Percentiles rank a stretch among this genome's conserved stretches.
Evolutionary conservation across 2,888 invertebrate genomes (phyloP).

Genomic region (Drosophila stalkeri): DNA sequence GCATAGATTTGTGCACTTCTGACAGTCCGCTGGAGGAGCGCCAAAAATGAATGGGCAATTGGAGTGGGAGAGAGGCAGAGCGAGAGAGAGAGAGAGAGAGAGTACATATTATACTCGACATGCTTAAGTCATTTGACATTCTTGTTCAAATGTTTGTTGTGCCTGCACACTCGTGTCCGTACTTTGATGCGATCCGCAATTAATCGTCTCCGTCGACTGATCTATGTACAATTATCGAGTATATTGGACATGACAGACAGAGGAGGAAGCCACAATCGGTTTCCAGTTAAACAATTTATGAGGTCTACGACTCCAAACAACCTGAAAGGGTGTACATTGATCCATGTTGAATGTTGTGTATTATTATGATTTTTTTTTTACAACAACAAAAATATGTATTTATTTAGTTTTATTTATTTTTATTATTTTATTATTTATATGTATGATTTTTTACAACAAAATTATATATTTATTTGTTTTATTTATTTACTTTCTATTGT

Average conservation of each 20-base stretch:
- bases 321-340: background rate
- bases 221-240: slow-evolving; percentile 10
- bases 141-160: slow-evolving; percentile 30
- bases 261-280: slow-evolving; percentile 1
- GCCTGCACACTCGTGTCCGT: slow-evolving; percentile 4
- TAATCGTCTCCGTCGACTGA: slow-evolving; percentile 33
- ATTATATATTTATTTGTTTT: background rate
- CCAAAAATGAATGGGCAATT: slow-evolving; percentile 59
- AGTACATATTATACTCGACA: slow-evolving; percentile 1
- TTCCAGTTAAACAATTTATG: slow-evolving; percentile 16
- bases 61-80: slow-evolving; percentile 25
- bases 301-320: background rate
- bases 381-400: too few relatives aligned
- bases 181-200: slow-evolving; percentile 35
- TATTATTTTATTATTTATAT: too few relatives aligned
- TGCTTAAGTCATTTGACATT: slow-evolving; percentile 55
- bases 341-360: background rate
- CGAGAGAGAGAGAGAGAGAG: background rate
- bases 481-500: too few relatives aligned
- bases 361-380: background rate
- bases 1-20: slow-evolving; percentile 71
- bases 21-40: slow-evolving; percentile 72
- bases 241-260: slow-evolving; percentile 19
- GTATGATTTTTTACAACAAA: background rate
- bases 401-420: too few relatives aligned